Conservation (phyloP, 2,797 vertebrate species). For the Gobionotothen gibberifrons region DNA sequence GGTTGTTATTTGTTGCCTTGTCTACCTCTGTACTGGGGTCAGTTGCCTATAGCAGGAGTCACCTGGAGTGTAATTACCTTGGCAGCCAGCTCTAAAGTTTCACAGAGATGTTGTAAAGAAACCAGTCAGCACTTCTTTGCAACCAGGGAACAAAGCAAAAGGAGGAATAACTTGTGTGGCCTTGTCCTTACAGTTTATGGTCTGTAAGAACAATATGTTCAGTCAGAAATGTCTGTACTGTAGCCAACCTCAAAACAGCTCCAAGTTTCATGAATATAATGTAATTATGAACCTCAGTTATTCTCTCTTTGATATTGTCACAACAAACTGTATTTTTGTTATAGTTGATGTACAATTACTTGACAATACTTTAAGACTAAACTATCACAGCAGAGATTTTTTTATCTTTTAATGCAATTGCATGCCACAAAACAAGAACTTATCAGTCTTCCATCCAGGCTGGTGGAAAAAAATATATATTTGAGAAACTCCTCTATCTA, state of each 20-base stretch:
- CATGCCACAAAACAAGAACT: constrained; percentile 14
- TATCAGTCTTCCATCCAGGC: constrained; percentile 8
- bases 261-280: constrained; percentile 3
- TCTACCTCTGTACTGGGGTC: constrained; percentile 25
- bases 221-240: neutral
- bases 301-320: constrained; percentile 5
- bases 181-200: neutral
- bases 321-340: constrained; percentile 11
- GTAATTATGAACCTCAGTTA: neutral
- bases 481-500: constrained; percentile 32
- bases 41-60: constrained; percentile 13
- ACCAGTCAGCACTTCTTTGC: constrained; percentile 26
- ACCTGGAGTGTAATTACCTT: constrained; percentile 38
- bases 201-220: neutral
- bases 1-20: constrained; percentile 1
- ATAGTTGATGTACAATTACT: neutral
- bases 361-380: constrained; percentile 25
- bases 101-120: constrained; percentile 9
- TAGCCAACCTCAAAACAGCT: neutral
- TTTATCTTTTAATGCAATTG: constrained; percentile 13
- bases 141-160: constrained; percentile 4
- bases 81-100: constrained; percentile 20
- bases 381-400: constrained; percentile 26
- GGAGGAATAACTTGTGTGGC: neutral
- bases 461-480: constrained; percentile 5